Conservation (phyloP, 2,113 vertebrate genomes). For the Petrocephalus microphthalmus region DNA sequence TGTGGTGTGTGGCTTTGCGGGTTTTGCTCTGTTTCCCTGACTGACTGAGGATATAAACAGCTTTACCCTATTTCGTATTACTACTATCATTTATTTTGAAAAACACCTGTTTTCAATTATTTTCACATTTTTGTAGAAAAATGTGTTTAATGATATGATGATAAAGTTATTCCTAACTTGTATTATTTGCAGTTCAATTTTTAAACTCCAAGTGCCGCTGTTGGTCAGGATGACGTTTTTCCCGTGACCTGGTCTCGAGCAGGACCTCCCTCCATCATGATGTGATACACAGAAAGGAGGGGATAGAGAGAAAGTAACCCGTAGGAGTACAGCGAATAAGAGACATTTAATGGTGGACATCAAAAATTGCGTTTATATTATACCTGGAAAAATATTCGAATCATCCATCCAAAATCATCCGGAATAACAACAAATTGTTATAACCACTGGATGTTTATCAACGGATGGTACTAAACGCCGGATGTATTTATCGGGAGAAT, state of each 20-base stretch:
- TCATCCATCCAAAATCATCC: not conserved
- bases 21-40: not conserved
- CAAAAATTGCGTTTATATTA: not conserved
- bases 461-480: not conserved
- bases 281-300: not conserved
- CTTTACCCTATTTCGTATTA: not conserved
- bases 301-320: not conserved
- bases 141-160: not conserved
- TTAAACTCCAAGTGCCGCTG: slow-evolving; percentile 40
- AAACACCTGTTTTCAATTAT: not conserved
- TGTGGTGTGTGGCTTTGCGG: too few species aligned
- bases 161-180: slow-evolving; percentile 23
- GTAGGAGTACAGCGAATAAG: not conserved
- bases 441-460: not conserved
- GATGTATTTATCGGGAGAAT: not conserved
- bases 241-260: not conserved
- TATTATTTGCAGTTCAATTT: not conserved
- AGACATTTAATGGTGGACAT: not conserved
- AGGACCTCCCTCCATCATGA: not conserved
- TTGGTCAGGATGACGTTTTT: slow-evolving; percentile 6
- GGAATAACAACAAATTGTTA: not conserved
- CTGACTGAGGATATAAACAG: not conserved
- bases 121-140: not conserved
- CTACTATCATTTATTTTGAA: not conserved
- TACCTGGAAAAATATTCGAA: not conserved